Evolutionary conservation across 2,113 vertebrate genomes (phyloP).

Genomic region (Corvus hawaiiensis): DNA sequence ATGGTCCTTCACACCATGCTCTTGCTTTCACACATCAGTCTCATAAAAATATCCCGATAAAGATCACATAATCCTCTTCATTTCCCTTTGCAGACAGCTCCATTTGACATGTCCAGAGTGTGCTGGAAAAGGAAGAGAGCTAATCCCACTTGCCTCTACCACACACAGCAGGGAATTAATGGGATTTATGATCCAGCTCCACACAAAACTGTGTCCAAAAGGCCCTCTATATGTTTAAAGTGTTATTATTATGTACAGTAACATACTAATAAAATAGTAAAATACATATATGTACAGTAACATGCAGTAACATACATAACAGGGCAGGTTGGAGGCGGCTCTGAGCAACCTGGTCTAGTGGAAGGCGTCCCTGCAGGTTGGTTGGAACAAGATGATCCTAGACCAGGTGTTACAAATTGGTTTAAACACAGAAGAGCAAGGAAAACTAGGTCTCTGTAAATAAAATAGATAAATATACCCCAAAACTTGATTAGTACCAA

Average conservation of each 20-base stretch:
- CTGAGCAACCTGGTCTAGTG: background rate
- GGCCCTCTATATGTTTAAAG: background rate
- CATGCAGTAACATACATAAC: background rate
- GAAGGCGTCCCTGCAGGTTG: background rate
- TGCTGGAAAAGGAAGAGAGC: constrained; percentile 2
- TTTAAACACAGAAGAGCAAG: background rate
- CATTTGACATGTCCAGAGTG: background rate
- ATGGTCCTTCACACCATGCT: background rate
- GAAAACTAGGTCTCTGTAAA: background rate
- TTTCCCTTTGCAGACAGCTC: background rate
- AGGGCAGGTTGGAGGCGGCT: background rate
- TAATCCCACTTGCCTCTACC: background rate
- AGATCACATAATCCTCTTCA: background rate
- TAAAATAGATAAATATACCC: background rate
- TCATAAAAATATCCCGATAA: background rate
- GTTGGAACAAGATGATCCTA: background rate
- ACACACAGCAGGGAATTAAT: background rate
- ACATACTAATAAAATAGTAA: background rate
- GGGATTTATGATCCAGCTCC: background rate
- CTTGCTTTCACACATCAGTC: background rate
- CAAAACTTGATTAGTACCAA: background rate
- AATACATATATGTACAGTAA: background rate
- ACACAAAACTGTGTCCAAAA: background rate
- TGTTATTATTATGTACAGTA: background rate
- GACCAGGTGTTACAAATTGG: background rate